These are phyloP conservation scores for Nymphalis urticae DNA, from an alignment of 2,888 invertebrate genomes.

Conservation along the genomic window DNA sequence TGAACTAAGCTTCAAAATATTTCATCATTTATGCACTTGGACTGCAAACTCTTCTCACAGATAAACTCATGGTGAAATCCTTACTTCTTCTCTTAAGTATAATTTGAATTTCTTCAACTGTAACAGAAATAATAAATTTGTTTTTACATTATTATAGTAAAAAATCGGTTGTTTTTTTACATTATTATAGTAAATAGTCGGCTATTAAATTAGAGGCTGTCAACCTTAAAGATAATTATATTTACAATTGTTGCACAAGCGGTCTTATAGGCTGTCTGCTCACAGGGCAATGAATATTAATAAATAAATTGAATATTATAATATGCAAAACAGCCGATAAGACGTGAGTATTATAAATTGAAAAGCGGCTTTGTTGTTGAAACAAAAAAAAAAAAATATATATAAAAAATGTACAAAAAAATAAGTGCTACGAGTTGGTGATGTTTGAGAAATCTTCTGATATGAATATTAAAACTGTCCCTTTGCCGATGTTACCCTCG, in stretches of 20 bases:
- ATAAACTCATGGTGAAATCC: slow-evolving; percentile 10
- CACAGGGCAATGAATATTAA: neutral
- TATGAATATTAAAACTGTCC: neutral
- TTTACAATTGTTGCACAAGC: neutral
- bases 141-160: slow-evolving; percentile 7
- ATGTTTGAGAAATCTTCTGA: neutral
- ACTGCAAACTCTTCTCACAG: slow-evolving; percentile 11
- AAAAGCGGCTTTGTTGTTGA: neutral
- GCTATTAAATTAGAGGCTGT: neutral
- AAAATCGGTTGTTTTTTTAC: neutral
- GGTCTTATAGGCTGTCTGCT: neutral
- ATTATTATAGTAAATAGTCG: neutral
- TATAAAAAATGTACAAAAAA: neutral
- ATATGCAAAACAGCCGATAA: neutral
- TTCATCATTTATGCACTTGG: slow-evolving; percentile 16
- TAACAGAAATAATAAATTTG: slow-evolving; percentile 27
- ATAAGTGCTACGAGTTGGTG: neutral
- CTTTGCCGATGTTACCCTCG: neutral
- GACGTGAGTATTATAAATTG: neutral
- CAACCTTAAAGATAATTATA: neutral
- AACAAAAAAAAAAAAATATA: neutral
- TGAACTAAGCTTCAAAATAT: slow-evolving; percentile 9
- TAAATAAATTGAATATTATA: neutral
- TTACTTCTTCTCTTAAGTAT: slow-evolving; percentile 23
- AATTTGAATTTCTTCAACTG: slow-evolving; percentile 30